A percentile compares a stretch with the other conserved stretches of the same genome.
Conservation (phyloP, 2,888 invertebrate genomes). For the Nomada flava region DNA sequence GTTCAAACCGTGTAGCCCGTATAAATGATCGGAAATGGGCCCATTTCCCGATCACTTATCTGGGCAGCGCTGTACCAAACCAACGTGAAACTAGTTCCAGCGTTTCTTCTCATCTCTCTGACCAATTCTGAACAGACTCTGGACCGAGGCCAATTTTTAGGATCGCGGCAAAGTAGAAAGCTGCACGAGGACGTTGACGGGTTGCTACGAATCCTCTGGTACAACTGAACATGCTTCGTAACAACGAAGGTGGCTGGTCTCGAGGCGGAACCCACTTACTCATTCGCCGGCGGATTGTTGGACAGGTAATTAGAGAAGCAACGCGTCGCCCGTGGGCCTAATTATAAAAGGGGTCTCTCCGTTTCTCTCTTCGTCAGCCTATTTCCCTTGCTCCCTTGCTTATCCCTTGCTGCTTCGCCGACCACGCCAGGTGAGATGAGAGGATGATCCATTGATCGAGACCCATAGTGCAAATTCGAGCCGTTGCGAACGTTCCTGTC, state of each 20-base stretch:
- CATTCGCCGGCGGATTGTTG: slow-evolving; percentile 80
- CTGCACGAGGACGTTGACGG: slow-evolving; percentile 32
- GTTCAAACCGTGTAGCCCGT: too few species aligned
- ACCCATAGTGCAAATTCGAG: slow-evolving; percentile 47
- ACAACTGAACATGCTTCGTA: slow-evolving; percentile 77
- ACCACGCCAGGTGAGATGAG: not conserved
- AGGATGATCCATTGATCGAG: not conserved
- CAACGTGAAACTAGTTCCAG: too few species aligned
- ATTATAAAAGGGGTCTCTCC: slow-evolving; percentile 79
- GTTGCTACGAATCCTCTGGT: slow-evolving; percentile 44
- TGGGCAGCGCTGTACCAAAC: too few species aligned
- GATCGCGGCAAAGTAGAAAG: slow-evolving; percentile 32
- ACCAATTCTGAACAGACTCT: slow-evolving; percentile 1
- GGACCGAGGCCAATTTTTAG: slow-evolving; percentile 29
- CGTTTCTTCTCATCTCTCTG: too few species aligned
- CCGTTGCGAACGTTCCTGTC: slow-evolving; percentile 44
- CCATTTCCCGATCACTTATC: too few species aligned
- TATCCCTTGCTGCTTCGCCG: slow-evolving; percentile 32
- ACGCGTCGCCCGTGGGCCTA: slow-evolving; percentile 82
- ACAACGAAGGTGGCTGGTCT: slow-evolving; percentile 71
- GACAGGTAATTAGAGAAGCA: slow-evolving; percentile 83
- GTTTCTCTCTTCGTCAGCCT: slow-evolving; percentile 50
- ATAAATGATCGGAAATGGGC: too few species aligned
- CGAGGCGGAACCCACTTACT: slow-evolving; percentile 75
- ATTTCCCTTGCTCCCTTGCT: slow-evolving; percentile 37